These are phyloP conservation scores for Paracanthobrama guichenoti DNA, from an alignment of 2,113 vertebrate genomes.

Conservation along the genomic window DNA sequence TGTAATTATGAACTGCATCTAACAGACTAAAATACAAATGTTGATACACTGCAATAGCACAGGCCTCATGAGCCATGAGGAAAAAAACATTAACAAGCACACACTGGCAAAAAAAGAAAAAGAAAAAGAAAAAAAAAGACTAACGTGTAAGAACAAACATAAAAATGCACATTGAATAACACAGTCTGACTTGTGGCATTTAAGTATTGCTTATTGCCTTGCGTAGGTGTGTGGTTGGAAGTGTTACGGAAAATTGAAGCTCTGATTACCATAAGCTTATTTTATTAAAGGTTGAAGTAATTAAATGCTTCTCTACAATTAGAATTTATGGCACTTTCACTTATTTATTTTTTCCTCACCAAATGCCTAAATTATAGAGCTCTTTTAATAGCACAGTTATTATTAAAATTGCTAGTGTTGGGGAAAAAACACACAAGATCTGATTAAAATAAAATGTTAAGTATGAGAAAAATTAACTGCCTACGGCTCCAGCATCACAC, in stretches of 20 bases:
- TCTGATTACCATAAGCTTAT: conserved; percentile 11
- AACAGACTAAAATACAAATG: not conserved
- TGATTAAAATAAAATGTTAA: not conserved
- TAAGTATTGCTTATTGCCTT: conserved; percentile 22
- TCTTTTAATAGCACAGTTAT: not conserved
- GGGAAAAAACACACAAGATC: not conserved
- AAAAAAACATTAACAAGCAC: not conserved
- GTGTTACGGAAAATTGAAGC: conserved; percentile 19
- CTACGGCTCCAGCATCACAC: not conserved
- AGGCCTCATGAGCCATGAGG: not conserved
- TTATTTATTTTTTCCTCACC: not conserved
- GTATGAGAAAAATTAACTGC: not conserved
- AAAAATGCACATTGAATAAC: not conserved
- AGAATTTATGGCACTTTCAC: not conserved
- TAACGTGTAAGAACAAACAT: not conserved
- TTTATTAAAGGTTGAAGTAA: conserved; percentile 22
- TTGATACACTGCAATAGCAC: not conserved
- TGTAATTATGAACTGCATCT: not conserved
- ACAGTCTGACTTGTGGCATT: not conserved
- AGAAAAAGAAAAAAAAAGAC: no score
- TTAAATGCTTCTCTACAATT: not conserved
- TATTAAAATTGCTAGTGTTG: not conserved
- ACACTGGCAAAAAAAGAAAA: not conserved
- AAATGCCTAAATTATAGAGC: conserved; percentile 8
- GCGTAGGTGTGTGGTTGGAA: not conserved